Percentiles rank a stretch among this genome's conserved stretches.
These are phyloP conservation scores for Lasioglossum lativentre DNA, from an alignment of 2,888 invertebrate species.

Conservation along the genomic window DNA sequence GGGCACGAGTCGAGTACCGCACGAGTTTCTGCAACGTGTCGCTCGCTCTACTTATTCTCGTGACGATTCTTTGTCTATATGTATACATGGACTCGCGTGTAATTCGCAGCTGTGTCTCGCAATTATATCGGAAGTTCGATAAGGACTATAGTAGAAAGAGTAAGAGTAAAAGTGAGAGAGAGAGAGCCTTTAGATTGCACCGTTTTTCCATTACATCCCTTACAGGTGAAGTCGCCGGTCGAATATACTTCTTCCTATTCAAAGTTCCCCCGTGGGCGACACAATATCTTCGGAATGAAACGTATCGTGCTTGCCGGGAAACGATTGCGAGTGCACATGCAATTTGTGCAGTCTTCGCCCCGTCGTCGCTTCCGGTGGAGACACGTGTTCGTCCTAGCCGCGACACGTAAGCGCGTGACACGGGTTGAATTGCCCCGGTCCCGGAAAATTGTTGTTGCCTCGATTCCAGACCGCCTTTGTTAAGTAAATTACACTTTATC, in stretches of 20 bases:
- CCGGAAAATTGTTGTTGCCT: conserved; percentile 34
- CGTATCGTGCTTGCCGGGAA: neutral
- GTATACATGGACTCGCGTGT: neutral
- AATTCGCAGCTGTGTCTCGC: neutral
- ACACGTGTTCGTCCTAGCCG: conserved; percentile 46
- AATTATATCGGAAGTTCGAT: neutral
- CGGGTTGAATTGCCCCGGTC: conserved; percentile 8
- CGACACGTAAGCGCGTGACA: conserved; percentile 18
- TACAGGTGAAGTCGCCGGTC: neutral
- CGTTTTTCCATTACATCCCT: neutral
- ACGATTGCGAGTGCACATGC: conserved; percentile 42
- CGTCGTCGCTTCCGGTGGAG: conserved; percentile 16
- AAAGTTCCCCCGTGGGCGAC: conserved; percentile 15
- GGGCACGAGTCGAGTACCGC: neutral
- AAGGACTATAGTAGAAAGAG: neutral
- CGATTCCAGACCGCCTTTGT: conserved; percentile 10
- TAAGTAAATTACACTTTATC: conserved; percentile 40
- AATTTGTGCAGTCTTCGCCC: conserved; percentile 38
- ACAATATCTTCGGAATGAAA: conserved; percentile 32
- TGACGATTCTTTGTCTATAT: neutral
- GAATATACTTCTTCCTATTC: conserved; percentile 17
- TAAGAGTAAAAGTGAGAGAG: neutral
- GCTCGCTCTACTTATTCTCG: neutral
- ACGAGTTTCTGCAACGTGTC: conserved; percentile 1
- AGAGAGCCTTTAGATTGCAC: neutral